phyloP scores from a whole-genome alignment of 2,113 vertebrate genomes.

The Rhynchomys soricoides region DNA sequence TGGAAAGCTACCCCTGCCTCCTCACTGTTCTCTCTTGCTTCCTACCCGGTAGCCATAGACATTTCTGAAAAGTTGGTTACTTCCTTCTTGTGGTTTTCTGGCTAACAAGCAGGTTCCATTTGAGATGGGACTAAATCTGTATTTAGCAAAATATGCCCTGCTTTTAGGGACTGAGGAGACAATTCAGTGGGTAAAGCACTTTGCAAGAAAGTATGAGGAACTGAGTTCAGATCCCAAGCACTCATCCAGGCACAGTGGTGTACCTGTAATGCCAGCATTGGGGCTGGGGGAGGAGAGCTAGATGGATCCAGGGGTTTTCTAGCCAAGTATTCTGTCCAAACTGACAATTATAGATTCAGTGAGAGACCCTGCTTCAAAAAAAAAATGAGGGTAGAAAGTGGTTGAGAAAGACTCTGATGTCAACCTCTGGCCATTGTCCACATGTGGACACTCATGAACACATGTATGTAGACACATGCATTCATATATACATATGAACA shows the following conservation, averaged over 20 bases:
- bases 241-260: neutral
- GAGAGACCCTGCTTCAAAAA: neutral
- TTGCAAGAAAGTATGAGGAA: neutral
- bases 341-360: neutral
- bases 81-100: neutral
- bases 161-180: neutral
- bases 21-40: neutral
- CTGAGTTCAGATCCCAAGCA: neutral
- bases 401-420: neutral
- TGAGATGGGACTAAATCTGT: neutral
- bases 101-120: neutral
- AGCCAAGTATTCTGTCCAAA: neutral
- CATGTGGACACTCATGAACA: neutral
- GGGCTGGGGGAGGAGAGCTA: neutral
- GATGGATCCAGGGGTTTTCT: neutral
- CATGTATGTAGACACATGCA: neutral
- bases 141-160: neutral
- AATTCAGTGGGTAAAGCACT: neutral
- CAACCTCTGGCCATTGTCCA: neutral
- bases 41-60: rapidly evolving
- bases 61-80: no score
- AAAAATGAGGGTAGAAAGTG: neutral
- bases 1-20: neutral
- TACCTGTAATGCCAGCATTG: neutral
- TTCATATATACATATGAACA: neutral